A percentile compares a stretch with the other conserved stretches of the same genome.
Conservation (phyloP, 1,140 invertebrate genomes). For the Acyrthosiphon pisum region DNA sequence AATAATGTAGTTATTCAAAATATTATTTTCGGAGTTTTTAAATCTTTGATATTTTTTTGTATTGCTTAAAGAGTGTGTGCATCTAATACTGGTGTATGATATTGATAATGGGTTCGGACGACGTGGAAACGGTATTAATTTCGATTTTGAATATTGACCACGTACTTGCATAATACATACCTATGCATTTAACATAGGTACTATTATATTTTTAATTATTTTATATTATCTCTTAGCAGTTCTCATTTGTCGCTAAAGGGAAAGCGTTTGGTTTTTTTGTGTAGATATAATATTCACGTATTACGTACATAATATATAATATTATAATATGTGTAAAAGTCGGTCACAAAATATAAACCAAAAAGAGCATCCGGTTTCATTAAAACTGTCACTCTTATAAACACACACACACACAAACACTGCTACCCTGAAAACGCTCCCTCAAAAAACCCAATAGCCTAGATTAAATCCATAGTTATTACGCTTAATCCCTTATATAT, state of each 20-base stretch:
- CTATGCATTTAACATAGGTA: too few species aligned
- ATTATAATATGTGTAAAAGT: not conserved
- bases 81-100: too few species aligned
- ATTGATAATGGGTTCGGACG: too few species aligned
- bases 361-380: slow-evolving; percentile 17
- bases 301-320: not conserved
- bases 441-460: not conserved
- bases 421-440: too few species aligned
- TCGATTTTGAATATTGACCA: not conserved
- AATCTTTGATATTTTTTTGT: not conserved
- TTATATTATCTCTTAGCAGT: not conserved
- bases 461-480: slow-evolving; percentile 29
- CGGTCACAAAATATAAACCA: not conserved
- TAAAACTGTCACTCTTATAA: not conserved
- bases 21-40: not conserved
- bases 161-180: not conserved
- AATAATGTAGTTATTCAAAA: not conserved
- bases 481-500: not conserved
- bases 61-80: too few species aligned
- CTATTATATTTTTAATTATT: too few species aligned
- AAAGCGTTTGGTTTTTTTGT: not conserved
- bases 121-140: not conserved
- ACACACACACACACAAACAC: not conserved
- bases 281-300: not conserved
- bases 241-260: not conserved